Conservation (phyloP, 2,113 vertebrate genomes). For the Accipiter virgatus region DNA sequence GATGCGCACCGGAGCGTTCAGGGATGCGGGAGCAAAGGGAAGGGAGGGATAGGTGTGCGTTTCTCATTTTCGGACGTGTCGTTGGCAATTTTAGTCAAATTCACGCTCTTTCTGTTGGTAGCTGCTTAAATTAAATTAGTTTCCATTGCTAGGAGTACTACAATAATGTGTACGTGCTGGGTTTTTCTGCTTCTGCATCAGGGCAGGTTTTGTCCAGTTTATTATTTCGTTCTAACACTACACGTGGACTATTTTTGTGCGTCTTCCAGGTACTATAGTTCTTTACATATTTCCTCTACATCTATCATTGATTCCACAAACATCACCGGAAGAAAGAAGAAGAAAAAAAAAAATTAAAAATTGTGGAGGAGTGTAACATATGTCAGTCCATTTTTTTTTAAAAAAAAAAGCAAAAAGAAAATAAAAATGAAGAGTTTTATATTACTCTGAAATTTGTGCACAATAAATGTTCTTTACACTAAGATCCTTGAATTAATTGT, state of each 20-base stretch:
- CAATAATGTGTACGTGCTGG: fast-evolving
- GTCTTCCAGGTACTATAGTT: conserved; percentile 32
- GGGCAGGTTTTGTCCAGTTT: neutral
- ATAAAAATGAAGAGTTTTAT: conserved; percentile 19
- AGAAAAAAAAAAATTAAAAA: neutral
- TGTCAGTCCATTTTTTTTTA: neutral
- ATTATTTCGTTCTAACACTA: neutral
- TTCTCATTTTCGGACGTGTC: fast-evolving
- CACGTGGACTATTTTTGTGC: neutral
- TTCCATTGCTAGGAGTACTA: neutral
- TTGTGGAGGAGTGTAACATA: neutral
- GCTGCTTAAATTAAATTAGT: neutral
- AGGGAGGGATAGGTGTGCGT: fast-evolving
- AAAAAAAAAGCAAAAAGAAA: neutral
- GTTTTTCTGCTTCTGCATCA: neutral
- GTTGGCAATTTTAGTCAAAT: neutral
- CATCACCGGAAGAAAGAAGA: neutral
- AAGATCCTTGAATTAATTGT: conserved; percentile 60
- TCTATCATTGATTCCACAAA: neutral
- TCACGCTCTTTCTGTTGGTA: neutral
- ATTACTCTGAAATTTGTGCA: conserved; percentile 63
- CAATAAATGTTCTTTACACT: conserved; percentile 67
- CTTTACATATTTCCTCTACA: neutral
- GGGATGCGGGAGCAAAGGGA: fast-evolving
- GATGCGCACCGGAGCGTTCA: fast-evolving